Evolutionary conservation across 1,140 invertebrate species (phyloP), one percentile per base, ranked within the genome.

Genomic region (Pseudomyrmex flavicornis): DNA sequence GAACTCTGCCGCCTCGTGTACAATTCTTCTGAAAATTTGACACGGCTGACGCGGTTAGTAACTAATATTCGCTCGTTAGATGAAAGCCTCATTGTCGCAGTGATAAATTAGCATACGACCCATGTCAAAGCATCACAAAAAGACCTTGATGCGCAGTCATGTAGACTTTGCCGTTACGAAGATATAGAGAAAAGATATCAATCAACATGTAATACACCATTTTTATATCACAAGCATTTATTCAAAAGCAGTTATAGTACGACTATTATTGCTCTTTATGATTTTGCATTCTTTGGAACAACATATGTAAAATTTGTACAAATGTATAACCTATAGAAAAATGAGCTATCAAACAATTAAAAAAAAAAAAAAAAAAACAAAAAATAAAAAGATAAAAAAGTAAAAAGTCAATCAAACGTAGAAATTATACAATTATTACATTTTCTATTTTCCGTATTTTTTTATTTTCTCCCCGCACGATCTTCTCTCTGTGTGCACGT

Each of bases 91-190:
- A 80, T 90, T 90, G 86, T 90, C 86, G 83, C 12, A 62, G 73
- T 90, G 89, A 90, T 90, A 90, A 90, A 90, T 90, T 88, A 90
- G 89, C 88, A 85, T 83, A 84, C 82, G 88, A 89, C 87, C 88
- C 88, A 65, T 76, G 88, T 89, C 88, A 89, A 89, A 89, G 79
- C 74, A 54, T 66, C 61, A 85, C 88, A 89, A 89, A 89, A 84
- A 79, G 86, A 63, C 85, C 77, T 88, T 83, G 85, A 87, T 82
- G 74, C 82, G 87, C 85, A 88, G 84, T 88, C 86, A 73, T 87
- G 77, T 76, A 73, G 82, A 87, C 85, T 87, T 87, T 69, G 85
- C 85, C 62, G 84, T 88, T 83, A 70, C 65, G 17, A 48, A 72
- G 52, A 72, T 46, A 79, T 87, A 77, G 44, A 56, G 48, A 22